These are phyloP conservation scores for Ichneumon xanthorius DNA, from an alignment of 2,888 invertebrate species.

Conservation along the genomic window DNA sequence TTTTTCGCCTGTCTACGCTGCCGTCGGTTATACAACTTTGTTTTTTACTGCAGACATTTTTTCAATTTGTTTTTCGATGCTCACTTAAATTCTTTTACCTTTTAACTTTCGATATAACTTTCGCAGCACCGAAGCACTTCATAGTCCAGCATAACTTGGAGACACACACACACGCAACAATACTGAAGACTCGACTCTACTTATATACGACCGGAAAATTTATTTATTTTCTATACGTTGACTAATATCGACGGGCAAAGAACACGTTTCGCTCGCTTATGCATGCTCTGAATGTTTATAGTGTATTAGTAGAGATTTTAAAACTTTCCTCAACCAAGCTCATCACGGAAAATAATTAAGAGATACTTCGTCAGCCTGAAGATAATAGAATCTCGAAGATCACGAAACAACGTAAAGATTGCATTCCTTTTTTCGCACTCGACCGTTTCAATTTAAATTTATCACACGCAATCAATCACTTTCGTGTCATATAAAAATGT, in stretches of 20 bases:
- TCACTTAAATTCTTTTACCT: neutral
- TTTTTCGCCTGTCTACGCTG: constrained; percentile 3
- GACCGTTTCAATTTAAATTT: neutral
- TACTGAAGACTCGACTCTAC: constrained; percentile 36
- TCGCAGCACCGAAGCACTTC: neutral
- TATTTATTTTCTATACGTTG: neutral
- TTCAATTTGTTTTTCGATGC: constrained; percentile 6
- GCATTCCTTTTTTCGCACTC: neutral
- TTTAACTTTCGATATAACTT: neutral
- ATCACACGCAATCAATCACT: neutral
- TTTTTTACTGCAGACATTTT: constrained; percentile 5
- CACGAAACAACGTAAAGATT: constrained; percentile 12
- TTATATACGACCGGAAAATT: constrained; percentile 10
- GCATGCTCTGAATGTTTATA: constrained; percentile 49
- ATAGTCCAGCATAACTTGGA: neutral
- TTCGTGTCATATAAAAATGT: neutral
- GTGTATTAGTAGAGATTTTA: neutral
- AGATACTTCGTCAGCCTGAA: constrained; percentile 42
- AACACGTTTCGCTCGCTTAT: constrained; percentile 23
- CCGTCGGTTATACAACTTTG: neutral
- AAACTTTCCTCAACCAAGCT: constrained; percentile 28
- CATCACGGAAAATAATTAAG: constrained; percentile 55
- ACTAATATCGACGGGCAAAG: neutral
- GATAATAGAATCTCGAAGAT: constrained; percentile 42
- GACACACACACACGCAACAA: neutral